Percentiles rank a stretch among this genome's conserved stretches.
These are phyloP conservation scores for Gymnocheta viridis DNA, from an alignment of 2,888 invertebrate species.

Conservation along the genomic window DNA sequence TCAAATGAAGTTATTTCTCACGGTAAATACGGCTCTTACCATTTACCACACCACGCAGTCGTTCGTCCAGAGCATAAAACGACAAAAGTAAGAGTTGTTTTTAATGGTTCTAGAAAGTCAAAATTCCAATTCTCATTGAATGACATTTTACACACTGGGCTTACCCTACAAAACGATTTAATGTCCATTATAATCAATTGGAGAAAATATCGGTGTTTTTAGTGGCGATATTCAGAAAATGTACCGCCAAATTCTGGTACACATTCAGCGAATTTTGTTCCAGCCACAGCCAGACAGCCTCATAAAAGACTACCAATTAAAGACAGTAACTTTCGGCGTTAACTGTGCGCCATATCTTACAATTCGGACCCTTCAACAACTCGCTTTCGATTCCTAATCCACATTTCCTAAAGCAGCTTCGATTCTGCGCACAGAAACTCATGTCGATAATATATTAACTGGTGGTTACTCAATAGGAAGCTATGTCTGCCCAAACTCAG, in stretches of 20 bases:
- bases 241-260: neutral
- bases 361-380: slow-evolving; percentile 6
- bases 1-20: neutral
- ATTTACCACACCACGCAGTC: too few relatives aligned
- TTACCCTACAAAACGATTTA: neutral
- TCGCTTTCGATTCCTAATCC: neutral
- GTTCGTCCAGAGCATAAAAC: neutral
- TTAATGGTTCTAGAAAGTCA: neutral
- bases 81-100: neutral
- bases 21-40: neutral
- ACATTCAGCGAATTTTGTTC: neutral
- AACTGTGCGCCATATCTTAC: slow-evolving; percentile 33
- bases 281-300: neutral
- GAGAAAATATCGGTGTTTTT: neutral
- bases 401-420: neutral
- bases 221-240: neutral
- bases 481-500: neutral
- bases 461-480: neutral
- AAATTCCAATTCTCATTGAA: neutral
- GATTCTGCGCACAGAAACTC: neutral
- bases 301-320: slow-evolving; percentile 18
- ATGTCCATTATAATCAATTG: neutral
- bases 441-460: slow-evolving; percentile 28
- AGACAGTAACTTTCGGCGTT: slow-evolving; percentile 7
- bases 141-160: neutral